phyloP scores from a whole-genome alignment of 2,888 invertebrate genomes.

The Erpobdella octoculata region DNA sequence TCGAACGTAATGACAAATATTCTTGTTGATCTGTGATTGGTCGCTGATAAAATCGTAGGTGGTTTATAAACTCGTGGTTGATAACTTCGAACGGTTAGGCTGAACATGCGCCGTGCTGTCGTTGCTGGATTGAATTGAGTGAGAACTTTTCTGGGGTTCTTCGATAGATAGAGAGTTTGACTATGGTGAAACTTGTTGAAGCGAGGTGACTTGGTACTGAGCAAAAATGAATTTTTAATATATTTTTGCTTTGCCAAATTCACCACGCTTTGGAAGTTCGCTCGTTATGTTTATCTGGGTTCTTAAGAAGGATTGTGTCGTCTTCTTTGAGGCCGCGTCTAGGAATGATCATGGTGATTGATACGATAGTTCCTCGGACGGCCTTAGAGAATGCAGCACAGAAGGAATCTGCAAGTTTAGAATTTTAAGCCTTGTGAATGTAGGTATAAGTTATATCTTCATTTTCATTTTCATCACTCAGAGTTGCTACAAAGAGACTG shows the following conservation, averaged over 20 bases:
- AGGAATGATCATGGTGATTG: background rate
- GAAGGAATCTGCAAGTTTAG: background rate
- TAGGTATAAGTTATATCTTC: background rate
- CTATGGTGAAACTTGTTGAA: too few relatives aligned
- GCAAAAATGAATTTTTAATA: background rate
- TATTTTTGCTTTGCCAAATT: slow-evolving; percentile 9
- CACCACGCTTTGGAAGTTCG: background rate
- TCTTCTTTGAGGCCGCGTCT: background rate
- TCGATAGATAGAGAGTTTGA: too few relatives aligned
- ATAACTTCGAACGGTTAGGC: too few relatives aligned
- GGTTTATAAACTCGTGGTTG: too few relatives aligned
- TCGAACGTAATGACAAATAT: too few relatives aligned
- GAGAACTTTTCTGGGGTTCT: too few relatives aligned
- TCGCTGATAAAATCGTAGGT: too few relatives aligned
- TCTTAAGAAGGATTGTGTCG: background rate
- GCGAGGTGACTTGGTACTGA: background rate
- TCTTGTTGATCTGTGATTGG: too few relatives aligned
- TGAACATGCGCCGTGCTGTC: too few relatives aligned
- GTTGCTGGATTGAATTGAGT: too few relatives aligned
- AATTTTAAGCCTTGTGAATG: background rate
- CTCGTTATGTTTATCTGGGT: background rate
- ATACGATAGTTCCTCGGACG: slow-evolving; percentile 1
- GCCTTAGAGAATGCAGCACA: background rate
- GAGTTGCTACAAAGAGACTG: background rate
- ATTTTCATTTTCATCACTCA: too few relatives aligned